These are phyloP conservation scores for Archocentrus centrarchus DNA, from an alignment of 2,113 vertebrate genomes.

Conservation along the genomic window DNA sequence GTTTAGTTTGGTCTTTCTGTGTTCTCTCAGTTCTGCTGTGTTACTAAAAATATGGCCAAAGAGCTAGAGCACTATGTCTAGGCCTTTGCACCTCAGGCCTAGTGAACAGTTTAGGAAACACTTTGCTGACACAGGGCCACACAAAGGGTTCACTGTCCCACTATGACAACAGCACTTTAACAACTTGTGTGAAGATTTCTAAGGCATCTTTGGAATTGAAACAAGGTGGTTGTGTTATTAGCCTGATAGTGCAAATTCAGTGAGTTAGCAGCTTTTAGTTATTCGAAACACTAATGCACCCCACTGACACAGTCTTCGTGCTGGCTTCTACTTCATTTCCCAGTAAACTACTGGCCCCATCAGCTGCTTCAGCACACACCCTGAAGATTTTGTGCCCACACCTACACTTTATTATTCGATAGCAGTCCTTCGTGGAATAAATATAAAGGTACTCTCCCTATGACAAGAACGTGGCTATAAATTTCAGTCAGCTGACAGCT, in stretches of 20 bases:
- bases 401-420: slow-evolving; percentile 3
- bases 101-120: slow-evolving; percentile 39
- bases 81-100: slow-evolving; percentile 45
- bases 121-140: slow-evolving; percentile 44
- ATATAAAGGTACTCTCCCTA: background rate
- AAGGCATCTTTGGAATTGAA: background rate
- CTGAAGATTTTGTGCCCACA: slow-evolving; percentile 9
- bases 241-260: slow-evolving; percentile 12
- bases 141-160: slow-evolving; percentile 21
- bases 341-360: slow-evolving; percentile 15
- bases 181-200: slow-evolving; percentile 6
- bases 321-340: slow-evolving; percentile 44
- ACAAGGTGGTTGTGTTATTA: slow-evolving; percentile 20
- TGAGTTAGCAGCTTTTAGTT: slow-evolving; percentile 34
- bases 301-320: slow-evolving; percentile 56
- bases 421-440: background rate
- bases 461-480: background rate
- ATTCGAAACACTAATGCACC: slow-evolving; percentile 18
- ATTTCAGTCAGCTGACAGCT: slow-evolving; percentile 21
- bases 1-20: slow-evolving; percentile 34
- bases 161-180: background rate
- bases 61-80: slow-evolving; percentile 53
- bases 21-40: slow-evolving; percentile 56
- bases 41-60: slow-evolving; percentile 71
- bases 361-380: slow-evolving; percentile 37